A percentile compares a stretch with the other conserved stretches of the same genome.
phyloP scores from a whole-genome alignment of 2,888 invertebrate genomes.

The Melinaea menophilus region DNA sequence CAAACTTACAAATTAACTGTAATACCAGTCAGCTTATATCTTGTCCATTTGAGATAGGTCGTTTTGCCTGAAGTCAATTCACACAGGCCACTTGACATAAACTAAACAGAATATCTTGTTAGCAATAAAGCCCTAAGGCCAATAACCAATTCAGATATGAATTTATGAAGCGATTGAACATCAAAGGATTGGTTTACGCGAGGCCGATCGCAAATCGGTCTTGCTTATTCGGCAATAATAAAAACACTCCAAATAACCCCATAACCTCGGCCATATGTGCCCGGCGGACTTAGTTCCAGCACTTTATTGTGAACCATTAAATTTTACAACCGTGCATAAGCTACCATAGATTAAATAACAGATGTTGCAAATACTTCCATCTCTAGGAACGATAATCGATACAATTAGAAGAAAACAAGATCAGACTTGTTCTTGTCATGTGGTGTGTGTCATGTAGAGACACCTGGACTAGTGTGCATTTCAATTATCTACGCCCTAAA shows the following conservation, averaged over 20 bases:
- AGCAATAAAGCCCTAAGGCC: background rate
- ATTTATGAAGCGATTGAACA: slow-evolving; percentile 20
- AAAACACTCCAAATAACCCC: slow-evolving; percentile 35
- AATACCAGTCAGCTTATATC: too few relatives aligned
- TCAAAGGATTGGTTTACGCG: slow-evolving; percentile 24
- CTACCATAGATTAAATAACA: slow-evolving; percentile 39
- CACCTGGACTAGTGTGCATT: background rate
- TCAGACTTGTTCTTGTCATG: background rate
- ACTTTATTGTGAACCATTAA: slow-evolving; percentile 73
- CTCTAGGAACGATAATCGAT: background rate
- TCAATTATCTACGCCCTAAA: too few relatives aligned
- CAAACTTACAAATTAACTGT: too few relatives aligned
- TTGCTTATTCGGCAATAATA: slow-evolving; percentile 38
- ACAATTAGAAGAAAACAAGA: background rate
- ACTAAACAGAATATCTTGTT: slow-evolving; percentile 4
- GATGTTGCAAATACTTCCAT: background rate
- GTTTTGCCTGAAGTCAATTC: background rate
- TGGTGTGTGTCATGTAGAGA: slow-evolving; percentile 2
- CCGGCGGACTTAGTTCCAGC: slow-evolving; percentile 58
- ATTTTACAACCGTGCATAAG: slow-evolving; percentile 68
- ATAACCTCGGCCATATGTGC: slow-evolving; percentile 38
- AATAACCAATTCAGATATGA: slow-evolving; percentile 13
- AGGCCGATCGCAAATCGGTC: slow-evolving; percentile 23
- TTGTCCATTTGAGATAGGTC: too few relatives aligned
- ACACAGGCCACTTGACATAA: background rate